phyloP scores from a whole-genome alignment of 2,888 invertebrate species.

The Pseudococcus jackbeardsleyi region DNA sequence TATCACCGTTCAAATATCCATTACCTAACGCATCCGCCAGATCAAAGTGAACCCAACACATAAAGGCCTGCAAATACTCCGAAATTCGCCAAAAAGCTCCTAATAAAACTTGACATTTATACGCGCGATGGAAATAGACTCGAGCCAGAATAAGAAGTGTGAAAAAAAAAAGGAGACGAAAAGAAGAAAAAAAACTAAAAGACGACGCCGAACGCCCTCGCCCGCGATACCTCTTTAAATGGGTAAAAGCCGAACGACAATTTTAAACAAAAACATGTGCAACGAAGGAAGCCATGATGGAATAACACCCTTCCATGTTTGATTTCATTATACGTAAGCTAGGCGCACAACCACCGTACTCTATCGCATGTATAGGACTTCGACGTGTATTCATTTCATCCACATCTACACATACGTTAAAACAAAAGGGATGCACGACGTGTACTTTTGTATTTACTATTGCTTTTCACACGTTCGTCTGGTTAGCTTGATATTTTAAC shows the following conservation, averaged over 20 bases:
- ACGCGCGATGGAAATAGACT: background rate
- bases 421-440: constrained; percentile 61
- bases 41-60: constrained; percentile 9
- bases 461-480: constrained; percentile 62
- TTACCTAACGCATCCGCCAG: background rate
- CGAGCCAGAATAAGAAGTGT: background rate
- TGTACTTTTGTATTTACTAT: constrained; percentile 63
- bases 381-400: constrained; percentile 21
- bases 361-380: background rate
- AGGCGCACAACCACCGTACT: constrained; percentile 3
- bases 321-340: constrained; percentile 53
- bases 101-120: constrained; percentile 36
- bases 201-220: constrained; percentile 10
- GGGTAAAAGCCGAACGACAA: constrained; percentile 52
- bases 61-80: background rate
- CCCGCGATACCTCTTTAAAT: background rate
- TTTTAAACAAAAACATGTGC: constrained; percentile 59
- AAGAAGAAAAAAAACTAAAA: constrained; percentile 4
- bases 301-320: constrained; percentile 63
- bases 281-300: constrained; percentile 64
- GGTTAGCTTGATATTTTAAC: constrained; percentile 62
- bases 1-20: background rate
- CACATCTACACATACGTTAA: constrained; percentile 19
- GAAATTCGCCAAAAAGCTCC: constrained; percentile 21
- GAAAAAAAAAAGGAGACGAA: background rate